phyloP scores from a whole-genome alignment of 2,797 vertebrate genomes.

The Hylomyscus alleni region DNA sequence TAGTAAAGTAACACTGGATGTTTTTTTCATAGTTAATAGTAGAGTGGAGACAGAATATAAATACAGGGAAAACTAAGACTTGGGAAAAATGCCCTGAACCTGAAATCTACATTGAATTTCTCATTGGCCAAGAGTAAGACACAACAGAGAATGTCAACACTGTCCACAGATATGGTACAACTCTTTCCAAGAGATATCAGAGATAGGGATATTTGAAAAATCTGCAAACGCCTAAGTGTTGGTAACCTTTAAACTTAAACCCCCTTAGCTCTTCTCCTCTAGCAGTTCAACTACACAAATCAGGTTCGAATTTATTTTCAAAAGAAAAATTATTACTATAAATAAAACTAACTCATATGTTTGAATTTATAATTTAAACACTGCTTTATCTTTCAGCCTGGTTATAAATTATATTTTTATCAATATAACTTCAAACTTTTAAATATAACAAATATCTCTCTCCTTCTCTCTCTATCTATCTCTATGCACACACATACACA shows the following conservation, averaged over 20 bases:
- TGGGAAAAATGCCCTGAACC: background rate
- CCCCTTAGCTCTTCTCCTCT: background rate
- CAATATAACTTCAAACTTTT: background rate
- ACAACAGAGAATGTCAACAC: background rate
- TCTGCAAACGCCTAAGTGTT: background rate
- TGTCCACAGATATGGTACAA: background rate
- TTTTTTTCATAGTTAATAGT: background rate
- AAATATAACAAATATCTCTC: background rate
- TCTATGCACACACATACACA: background rate
- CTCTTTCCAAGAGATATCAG: background rate
- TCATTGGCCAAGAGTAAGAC: background rate
- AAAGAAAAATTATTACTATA: background rate
- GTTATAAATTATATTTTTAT: background rate
- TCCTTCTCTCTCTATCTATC: background rate
- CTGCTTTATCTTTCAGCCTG: background rate
- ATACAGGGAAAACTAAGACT: background rate
- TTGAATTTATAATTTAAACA: background rate
- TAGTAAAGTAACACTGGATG: background rate
- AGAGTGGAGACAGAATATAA: background rate
- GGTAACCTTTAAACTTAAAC: background rate
- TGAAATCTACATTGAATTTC: background rate
- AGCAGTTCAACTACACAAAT: background rate
- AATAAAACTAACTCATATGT: background rate
- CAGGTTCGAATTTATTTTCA: background rate
- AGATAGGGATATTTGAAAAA: background rate